Evolutionary conservation across 2,888 invertebrate species (phyloP).

Genomic region (Tiphia femorata): DNA sequence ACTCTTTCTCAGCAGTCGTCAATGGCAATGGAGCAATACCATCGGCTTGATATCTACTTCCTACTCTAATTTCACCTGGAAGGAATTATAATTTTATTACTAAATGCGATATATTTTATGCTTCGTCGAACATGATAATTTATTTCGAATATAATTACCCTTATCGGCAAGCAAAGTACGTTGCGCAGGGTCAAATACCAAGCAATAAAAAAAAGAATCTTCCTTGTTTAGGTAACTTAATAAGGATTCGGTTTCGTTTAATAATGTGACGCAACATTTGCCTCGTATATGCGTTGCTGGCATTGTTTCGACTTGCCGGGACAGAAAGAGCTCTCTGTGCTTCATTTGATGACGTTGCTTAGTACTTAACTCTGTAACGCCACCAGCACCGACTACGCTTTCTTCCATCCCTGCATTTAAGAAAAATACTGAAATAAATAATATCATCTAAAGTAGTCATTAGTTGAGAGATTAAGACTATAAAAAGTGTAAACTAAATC

Average conservation of each 20-base stretch:
- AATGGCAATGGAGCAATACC: slow-evolving; percentile 76
- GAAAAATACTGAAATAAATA: slow-evolving; percentile 22
- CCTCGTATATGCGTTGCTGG: slow-evolving; percentile 99
- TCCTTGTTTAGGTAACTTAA: slow-evolving; percentile 97
- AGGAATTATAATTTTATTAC: slow-evolving; percentile 10
- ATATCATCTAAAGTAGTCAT: too few species aligned
- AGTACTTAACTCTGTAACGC: slow-evolving; percentile 78
- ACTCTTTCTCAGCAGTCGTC: slow-evolving; percentile 68
- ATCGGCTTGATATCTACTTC: slow-evolving; percentile 97
- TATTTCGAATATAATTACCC: slow-evolving; percentile 70
- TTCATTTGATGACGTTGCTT: slow-evolving; percentile 96
- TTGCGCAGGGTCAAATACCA: slow-evolving; percentile 99
- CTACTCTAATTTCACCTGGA: slow-evolving; percentile 76
- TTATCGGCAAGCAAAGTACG: slow-evolving; percentile 99
- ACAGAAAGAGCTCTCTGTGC: slow-evolving; percentile 97
- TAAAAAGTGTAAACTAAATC: slow-evolving; percentile 12
- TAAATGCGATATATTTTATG: not conserved
- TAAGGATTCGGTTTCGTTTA: slow-evolving; percentile 98
- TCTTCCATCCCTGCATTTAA: slow-evolving; percentile 68
- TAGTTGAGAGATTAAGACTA: slow-evolving; percentile 8
- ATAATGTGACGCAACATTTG: slow-evolving; percentile 98
- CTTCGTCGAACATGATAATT: not conserved
- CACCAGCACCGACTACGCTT: slow-evolving; percentile 71
- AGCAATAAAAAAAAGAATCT: slow-evolving; percentile 99
- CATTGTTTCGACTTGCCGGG: slow-evolving; percentile 96